A percentile compares a stretch with the other conserved stretches of the same genome.
Evolutionary conservation across 2,888 invertebrate species (phyloP).

Genomic region (Cryptocephalus primarius): DNA sequence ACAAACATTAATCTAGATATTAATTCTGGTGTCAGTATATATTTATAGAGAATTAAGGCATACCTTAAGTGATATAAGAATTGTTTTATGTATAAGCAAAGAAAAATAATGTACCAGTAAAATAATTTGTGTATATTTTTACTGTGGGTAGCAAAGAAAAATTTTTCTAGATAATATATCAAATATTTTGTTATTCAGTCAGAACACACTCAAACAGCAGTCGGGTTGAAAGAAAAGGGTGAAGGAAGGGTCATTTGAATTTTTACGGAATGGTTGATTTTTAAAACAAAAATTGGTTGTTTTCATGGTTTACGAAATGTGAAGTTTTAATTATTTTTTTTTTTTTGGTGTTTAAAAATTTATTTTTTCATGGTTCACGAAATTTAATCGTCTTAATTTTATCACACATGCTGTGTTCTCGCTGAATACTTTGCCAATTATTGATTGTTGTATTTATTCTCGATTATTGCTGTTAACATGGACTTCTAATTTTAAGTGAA

Average conservation of each 20-base stretch:
- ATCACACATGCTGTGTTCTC: conserved; percentile 10
- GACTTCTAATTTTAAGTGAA: conserved; percentile 21
- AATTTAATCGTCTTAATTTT: conserved; percentile 11
- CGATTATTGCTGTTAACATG: conserved; percentile 22
- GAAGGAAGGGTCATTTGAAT: too few relatives aligned
- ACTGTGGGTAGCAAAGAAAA: conserved; percentile 16
- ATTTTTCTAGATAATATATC: conserved; percentile 13
- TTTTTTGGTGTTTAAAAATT: too few relatives aligned
- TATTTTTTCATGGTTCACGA: conserved; percentile 14
- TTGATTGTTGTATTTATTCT: conserved; percentile 24
- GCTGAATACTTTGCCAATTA: conserved; percentile 15
- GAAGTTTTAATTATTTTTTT: too few relatives aligned
- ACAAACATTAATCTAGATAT: conserved; percentile 15
- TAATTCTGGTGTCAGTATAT: conserved; percentile 25
- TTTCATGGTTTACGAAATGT: too few relatives aligned
- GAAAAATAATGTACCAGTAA: conserved; percentile 7
- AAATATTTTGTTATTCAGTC: conserved; percentile 13
- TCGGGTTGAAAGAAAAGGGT: too few relatives aligned
- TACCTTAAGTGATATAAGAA: conserved; percentile 27
- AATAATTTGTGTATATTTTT: conserved; percentile 13
- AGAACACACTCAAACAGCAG: conserved; percentile 2
- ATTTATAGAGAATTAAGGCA: conserved; percentile 19
- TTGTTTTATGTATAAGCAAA: conserved; percentile 24
- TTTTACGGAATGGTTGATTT: too few relatives aligned
- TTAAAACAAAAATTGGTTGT: too few relatives aligned